phyloP scores from a whole-genome alignment of 1,140 invertebrate genomes.

The Diploscapter pachys region DNA sequence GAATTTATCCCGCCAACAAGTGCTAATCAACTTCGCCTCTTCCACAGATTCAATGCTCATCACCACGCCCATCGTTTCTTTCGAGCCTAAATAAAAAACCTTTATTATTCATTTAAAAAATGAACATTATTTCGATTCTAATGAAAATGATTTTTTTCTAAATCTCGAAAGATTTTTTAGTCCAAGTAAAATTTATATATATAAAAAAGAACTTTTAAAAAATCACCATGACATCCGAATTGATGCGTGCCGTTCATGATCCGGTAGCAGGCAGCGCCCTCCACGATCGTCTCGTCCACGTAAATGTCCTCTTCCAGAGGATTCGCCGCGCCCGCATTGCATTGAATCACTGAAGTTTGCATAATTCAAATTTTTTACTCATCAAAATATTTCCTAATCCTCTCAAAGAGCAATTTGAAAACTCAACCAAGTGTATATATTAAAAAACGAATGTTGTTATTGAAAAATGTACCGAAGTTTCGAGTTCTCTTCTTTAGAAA shows the following conservation, averaged over 20 bases:
- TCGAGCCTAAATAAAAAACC: too few relatives aligned
- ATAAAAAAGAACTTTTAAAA: background rate
- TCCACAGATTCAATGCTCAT: background rate
- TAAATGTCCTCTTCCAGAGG: conserved; percentile 8
- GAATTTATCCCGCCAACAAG: conserved; percentile 9
- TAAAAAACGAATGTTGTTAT: too few relatives aligned
- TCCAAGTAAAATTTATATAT: conserved; percentile 4
- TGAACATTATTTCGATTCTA: too few relatives aligned
- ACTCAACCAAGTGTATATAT: too few relatives aligned
- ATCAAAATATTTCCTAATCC: too few relatives aligned
- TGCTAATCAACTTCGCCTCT: conserved; percentile 12
- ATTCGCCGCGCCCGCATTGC: too few relatives aligned
- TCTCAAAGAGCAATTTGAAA: background rate
- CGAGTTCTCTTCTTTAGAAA: too few relatives aligned
- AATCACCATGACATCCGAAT: conserved; percentile 26
- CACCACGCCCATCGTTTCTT: background rate
- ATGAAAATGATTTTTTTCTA: too few relatives aligned
- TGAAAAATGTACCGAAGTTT: too few relatives aligned
- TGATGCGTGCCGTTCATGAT: conserved; percentile 32
- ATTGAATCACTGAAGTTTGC: too few relatives aligned
- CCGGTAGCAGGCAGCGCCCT: conserved; percentile 14
- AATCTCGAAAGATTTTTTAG: background rate
- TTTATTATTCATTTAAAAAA: too few relatives aligned
- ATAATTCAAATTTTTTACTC: too few relatives aligned
- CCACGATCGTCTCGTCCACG: background rate